Evolutionary conservation across 2,888 invertebrate genomes (phyloP).

Genomic region (Pachydiplax longipennis): DNA sequence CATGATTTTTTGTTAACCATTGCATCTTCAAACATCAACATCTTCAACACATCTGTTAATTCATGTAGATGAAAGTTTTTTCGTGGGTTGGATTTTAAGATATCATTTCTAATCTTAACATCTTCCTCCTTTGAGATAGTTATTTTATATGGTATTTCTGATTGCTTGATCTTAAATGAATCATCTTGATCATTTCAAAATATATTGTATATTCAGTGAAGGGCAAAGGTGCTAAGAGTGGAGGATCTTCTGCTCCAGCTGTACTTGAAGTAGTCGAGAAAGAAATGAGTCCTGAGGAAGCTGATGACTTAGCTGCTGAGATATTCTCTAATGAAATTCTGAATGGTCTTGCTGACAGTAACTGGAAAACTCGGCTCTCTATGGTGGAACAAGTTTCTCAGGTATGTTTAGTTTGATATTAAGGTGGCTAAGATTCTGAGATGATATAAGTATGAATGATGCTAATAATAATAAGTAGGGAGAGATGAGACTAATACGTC

Average conservation of each 20-base stretch:
- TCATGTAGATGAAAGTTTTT: no score
- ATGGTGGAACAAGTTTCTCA: conserved; percentile 76
- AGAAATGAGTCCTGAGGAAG: conserved; percentile 78
- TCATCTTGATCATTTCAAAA: background rate
- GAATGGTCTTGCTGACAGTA: conserved; percentile 74
- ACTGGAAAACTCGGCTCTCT: conserved; percentile 85
- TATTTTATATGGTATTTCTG: background rate
- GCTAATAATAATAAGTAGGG: no score
- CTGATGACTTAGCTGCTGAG: conserved; percentile 75
- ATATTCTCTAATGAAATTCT: conserved; percentile 71
- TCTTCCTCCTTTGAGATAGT: background rate
- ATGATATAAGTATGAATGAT: no score
- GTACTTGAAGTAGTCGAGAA: conserved; percentile 63
- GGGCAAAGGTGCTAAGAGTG: conserved; percentile 58
- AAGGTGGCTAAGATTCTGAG: no score
- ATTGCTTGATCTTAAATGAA: background rate
- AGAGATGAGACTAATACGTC: no score
- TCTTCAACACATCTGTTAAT: no score
- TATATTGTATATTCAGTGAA: conserved; percentile 46
- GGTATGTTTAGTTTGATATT: conserved; percentile 53
- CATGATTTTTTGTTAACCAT: no score
- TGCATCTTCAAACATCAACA: no score
- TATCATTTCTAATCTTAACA: background rate
- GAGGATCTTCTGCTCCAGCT: conserved; percentile 43
- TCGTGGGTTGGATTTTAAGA: background rate